Base-by-base conservation (phyloP, 2,888 invertebrate species). In the Hypena proboscidalis region DNA sequence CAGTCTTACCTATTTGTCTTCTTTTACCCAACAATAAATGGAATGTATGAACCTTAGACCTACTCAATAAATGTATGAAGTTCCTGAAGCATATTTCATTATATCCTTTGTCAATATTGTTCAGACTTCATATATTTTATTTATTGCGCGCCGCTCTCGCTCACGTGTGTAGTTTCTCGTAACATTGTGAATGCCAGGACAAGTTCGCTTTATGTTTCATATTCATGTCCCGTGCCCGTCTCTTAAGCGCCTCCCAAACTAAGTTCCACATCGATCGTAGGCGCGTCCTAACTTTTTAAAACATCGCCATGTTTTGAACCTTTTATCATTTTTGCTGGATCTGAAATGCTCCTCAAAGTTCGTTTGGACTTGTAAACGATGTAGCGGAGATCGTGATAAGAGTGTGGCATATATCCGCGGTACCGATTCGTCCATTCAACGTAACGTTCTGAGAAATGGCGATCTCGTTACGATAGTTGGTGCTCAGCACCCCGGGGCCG, bases 391-490 rank as follows among this genome's bases (percentile, higher is more conserved):
- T 79, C 71, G 65, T 70, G 83, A 85, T 84, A 85, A 77, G 68
- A 67, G 64, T 66, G 57, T 58, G 56, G 65, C 63, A 67, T 72
- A 71, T 69, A 64, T 67, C 62, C 47, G 46, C 44, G 55, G 70
- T 62, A 67, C 62, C 59, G 63, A 64, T 66, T 68, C 53, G 61
- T 63, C 69, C 67, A 70, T 81, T 74, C 66, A 75, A 72, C 69
- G 70, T 75, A 75, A 78, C 73, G 68, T 84, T 85, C 82, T 67
- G 69, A 78, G 83, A 83, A 83, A 77, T 71, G 76, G 72, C 73
- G 85, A 87, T 87, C 84, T 84, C 80, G 77, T 83, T 83, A 80
- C 76, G 85, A 85, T 86, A 88, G 87, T 77, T 77, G 77, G 74
- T 75, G 76, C 76, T 71, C 67, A 52, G 75, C 66, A 73, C 73